A percentile compares a stretch with the other conserved stretches of the same genome.
Evolutionary conservation across 2,797 vertebrate genomes (phyloP).

Genomic region (Eremophila alpestris): DNA sequence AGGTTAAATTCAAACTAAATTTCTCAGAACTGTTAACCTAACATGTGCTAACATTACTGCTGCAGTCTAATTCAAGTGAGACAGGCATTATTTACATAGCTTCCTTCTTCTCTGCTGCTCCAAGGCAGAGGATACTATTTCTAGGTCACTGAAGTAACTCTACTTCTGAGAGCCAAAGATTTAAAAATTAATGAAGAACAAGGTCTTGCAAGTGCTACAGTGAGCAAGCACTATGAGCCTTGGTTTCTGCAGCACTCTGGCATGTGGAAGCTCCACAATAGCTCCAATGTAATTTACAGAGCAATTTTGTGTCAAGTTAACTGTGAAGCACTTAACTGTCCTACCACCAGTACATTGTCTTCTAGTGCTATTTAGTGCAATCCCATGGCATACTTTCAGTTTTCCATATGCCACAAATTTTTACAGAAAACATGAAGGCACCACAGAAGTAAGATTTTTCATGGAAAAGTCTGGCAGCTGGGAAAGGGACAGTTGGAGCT

Average conservation of each 20-base stretch:
- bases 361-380: not conserved
- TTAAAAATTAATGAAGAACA: conserved; percentile 28
- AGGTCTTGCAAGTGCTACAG: not conserved
- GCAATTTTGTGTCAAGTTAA: not conserved
- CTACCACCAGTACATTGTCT: not conserved
- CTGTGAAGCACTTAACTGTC: not conserved
- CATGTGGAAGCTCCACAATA: not conserved
- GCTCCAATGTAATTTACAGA: not conserved
- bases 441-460: not conserved
- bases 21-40: not conserved
- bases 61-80: not conserved
- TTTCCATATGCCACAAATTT: not conserved
- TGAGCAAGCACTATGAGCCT: not conserved
- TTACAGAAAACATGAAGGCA: not conserved
- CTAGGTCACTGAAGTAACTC: not conserved
- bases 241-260: not conserved
- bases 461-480: not conserved
- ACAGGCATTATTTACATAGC: not conserved
- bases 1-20: not conserved
- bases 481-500: conserved; percentile 44
- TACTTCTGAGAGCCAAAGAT: not conserved
- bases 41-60: not conserved
- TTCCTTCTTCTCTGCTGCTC: not conserved
- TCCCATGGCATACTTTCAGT: not conserved
- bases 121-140: not conserved